These are phyloP conservation scores for Xiphophorus hellerii DNA, from an alignment of 2,113 vertebrate species.

Conservation along the genomic window DNA sequence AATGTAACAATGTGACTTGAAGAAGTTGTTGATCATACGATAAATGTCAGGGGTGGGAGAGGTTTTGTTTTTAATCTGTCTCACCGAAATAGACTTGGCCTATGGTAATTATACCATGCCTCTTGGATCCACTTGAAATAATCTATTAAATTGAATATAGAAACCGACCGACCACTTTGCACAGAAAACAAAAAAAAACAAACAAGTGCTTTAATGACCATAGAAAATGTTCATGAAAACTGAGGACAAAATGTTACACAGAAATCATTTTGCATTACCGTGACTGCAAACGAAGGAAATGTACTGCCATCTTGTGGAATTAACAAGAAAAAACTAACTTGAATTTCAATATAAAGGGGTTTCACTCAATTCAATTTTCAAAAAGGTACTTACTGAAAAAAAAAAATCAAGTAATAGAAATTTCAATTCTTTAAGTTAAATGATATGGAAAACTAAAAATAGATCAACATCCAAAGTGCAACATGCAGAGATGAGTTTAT, in stretches of 20 bases:
- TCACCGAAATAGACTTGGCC: not conserved
- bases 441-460: not conserved
- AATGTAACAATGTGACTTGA: not conserved
- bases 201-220: not conserved
- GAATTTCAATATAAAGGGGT: not conserved
- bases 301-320: conserved; percentile 73
- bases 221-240: not conserved
- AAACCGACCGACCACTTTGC: not conserved
- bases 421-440: not conserved
- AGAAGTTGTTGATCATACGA: too few relatives aligned
- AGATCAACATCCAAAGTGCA: not conserved
- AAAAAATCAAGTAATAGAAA: not conserved
- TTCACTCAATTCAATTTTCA: not conserved
- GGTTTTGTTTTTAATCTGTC: not conserved
- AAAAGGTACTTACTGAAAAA: not conserved
- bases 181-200: not conserved
- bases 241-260: not conserved
- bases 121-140: not conserved
- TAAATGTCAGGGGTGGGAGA: too few relatives aligned
- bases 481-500: too few relatives aligned
- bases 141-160: not conserved
- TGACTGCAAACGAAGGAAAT: conserved; percentile 48
- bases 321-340: not conserved
- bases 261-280: not conserved
- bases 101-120: not conserved